Percentiles rank a stretch among this genome's conserved stretches.
phyloP scores from a whole-genome alignment of 2,888 invertebrate species.

The Sialis fuliginosa region DNA sequence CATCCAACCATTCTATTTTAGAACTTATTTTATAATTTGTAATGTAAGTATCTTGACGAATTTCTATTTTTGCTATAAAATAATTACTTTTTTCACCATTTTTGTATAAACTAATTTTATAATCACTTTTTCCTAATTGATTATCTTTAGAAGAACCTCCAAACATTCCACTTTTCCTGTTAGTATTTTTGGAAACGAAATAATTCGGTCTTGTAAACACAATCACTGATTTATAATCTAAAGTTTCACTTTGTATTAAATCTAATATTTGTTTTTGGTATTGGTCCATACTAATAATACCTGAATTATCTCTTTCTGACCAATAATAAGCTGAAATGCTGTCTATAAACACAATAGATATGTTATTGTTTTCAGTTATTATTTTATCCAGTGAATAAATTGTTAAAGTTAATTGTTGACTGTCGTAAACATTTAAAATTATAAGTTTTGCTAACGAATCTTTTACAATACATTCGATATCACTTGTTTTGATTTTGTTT shows the following conservation, averaged over 20 bases:
- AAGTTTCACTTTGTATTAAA: neutral
- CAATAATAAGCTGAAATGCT: slow-evolving; percentile 33
- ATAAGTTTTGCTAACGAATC: slow-evolving; percentile 20
- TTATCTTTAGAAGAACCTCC: neutral
- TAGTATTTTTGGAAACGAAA: slow-evolving; percentile 1
- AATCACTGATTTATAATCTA: slow-evolving; percentile 2
- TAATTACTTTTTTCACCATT: neutral
- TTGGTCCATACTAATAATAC: slow-evolving; percentile 3
- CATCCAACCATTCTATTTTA: neutral
- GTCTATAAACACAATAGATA: slow-evolving; percentile 29
- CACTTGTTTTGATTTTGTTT: slow-evolving; percentile 4
- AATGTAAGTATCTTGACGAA: neutral
- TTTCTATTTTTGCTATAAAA: neutral
- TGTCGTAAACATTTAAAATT: slow-evolving; percentile 23
- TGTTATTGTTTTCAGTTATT: slow-evolving; percentile 21
- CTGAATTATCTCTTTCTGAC: slow-evolving; percentile 12
- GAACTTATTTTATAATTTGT: neutral
- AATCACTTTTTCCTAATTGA: neutral
- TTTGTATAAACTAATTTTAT: neutral
- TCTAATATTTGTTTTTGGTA: slow-evolving; percentile 1
- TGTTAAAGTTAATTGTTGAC: slow-evolving; percentile 20
- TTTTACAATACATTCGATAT: slow-evolving; percentile 15
- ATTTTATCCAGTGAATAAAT: slow-evolving; percentile 22
- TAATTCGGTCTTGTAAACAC: slow-evolving; percentile 1
- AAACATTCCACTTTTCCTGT: neutral